Percentiles rank a stretch among this genome's conserved stretches.
Evolutionary conservation across 2,888 invertebrate genomes (phyloP).

Genomic region (Callyntrura sp.): DNA sequence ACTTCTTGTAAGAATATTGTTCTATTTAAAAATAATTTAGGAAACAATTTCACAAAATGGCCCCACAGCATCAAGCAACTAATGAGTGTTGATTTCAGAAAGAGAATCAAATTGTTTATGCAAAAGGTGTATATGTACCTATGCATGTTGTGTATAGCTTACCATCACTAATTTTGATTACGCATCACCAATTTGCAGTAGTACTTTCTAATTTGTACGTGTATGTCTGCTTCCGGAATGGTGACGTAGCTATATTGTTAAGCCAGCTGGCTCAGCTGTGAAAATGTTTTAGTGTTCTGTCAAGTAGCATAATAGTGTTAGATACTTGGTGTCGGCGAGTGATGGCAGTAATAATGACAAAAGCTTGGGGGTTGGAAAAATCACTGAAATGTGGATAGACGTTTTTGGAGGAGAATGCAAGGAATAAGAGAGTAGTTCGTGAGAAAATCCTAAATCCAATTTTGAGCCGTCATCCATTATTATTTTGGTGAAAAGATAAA

Average conservation of each 20-base stretch:
- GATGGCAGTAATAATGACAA: constrained; percentile 22
- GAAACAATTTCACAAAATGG: not conserved
- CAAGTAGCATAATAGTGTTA: constrained; percentile 17
- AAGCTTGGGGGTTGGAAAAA: constrained; percentile 8
- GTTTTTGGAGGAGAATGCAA: not conserved
- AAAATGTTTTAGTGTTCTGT: constrained; percentile 19
- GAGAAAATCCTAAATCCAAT: constrained; percentile 77
- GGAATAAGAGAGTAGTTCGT: constrained; percentile 55
- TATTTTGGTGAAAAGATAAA: constrained; percentile 75
- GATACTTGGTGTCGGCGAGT: not conserved
- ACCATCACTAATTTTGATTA: not conserved
- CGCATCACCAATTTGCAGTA: not conserved
- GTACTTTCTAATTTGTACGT: constrained; percentile 7
- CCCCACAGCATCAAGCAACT: not conserved
- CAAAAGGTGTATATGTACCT: too few species aligned
- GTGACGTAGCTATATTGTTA: not conserved
- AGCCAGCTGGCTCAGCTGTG: not conserved
- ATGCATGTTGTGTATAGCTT: not conserved
- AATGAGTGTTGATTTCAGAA: not conserved
- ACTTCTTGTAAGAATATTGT: not conserved
- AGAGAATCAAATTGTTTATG: not conserved
- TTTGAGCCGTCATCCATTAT: constrained; percentile 76
- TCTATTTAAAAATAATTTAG: constrained; percentile 13
- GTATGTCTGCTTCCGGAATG: not conserved
- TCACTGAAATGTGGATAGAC: not conserved